Conservation (phyloP, 2,888 invertebrate genomes). For the Papilio protenor region DNA sequence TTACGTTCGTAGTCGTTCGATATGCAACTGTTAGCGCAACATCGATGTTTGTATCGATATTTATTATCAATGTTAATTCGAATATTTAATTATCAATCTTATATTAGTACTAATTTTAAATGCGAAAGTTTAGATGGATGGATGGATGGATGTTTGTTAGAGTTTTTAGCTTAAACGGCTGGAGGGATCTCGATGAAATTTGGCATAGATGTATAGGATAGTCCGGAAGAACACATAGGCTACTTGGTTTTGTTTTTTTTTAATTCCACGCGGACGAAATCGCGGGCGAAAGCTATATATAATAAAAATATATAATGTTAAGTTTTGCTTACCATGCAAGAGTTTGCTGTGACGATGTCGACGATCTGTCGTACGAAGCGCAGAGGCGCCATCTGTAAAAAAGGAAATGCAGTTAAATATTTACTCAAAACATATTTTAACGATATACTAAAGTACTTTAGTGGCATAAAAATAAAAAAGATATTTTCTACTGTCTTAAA, state of each 20-base stretch:
- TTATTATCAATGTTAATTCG: constrained; percentile 69
- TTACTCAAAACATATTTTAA: background rate
- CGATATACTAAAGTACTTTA: background rate
- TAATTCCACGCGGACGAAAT: too few relatives aligned
- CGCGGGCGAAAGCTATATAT: too few relatives aligned
- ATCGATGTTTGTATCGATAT: constrained; percentile 62
- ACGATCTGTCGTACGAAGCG: constrained; percentile 61
- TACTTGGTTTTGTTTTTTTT: too few relatives aligned
- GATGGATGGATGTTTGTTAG: too few relatives aligned
- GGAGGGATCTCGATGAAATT: too few relatives aligned
- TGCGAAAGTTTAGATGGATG: too few relatives aligned
- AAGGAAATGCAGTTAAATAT: constrained; percentile 38
- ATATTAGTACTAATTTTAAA: too few relatives aligned
- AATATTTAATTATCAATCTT: too few relatives aligned
- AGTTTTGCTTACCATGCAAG: constrained; percentile 69
- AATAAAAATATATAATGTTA: too few relatives aligned
- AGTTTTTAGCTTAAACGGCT: too few relatives aligned
- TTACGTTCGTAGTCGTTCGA: constrained; percentile 43
- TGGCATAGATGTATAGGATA: too few relatives aligned
- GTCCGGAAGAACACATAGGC: too few relatives aligned
- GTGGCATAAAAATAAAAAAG: background rate
- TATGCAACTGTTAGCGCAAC: constrained; percentile 54
- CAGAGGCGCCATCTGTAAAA: constrained; percentile 72
- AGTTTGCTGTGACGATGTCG: constrained; percentile 65
- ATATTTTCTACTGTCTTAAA: background rate